These are phyloP conservation scores for Gorsachius goisagi DNA, from an alignment of 2,113 vertebrate species.

Conservation along the genomic window DNA sequence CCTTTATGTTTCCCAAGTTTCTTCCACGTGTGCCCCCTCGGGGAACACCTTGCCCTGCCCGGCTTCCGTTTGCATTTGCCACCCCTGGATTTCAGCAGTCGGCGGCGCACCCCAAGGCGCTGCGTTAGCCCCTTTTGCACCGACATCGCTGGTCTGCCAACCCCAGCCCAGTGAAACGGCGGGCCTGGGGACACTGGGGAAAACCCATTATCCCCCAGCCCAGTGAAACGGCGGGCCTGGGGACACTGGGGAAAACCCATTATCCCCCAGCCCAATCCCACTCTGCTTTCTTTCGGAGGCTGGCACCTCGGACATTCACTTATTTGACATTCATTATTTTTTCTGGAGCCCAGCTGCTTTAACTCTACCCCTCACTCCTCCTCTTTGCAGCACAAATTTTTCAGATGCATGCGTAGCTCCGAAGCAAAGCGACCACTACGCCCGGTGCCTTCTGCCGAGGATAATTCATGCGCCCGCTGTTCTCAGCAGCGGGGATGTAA, in stretches of 20 bases:
- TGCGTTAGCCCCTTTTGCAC: rapidly evolving
- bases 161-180: not conserved
- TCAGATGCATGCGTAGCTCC: not conserved
- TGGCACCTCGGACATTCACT: not conserved
- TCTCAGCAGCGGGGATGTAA: not conserved
- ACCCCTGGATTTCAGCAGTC: not conserved
- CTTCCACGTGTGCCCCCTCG: not conserved
- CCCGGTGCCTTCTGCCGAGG: not conserved
- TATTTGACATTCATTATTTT: not conserved
- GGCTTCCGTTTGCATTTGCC: not conserved
- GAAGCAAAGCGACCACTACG: not conserved
- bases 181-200: not conserved
- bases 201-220: not conserved
- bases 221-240: not conserved
- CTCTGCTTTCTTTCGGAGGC: not conserved
- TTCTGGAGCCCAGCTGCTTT: not conserved
- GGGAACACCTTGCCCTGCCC: not conserved
- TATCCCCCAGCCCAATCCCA: not conserved
- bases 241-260: not conserved
- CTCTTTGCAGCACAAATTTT: not conserved
- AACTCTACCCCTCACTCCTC: not conserved
- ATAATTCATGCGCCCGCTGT: not conserved
- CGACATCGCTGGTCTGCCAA: not conserved
- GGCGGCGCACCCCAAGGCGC: not conserved
- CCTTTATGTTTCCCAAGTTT: not conserved